These are phyloP conservation scores for Amphipyra berbera DNA, from an alignment of 2,888 invertebrate genomes.

Conservation along the genomic window DNA sequence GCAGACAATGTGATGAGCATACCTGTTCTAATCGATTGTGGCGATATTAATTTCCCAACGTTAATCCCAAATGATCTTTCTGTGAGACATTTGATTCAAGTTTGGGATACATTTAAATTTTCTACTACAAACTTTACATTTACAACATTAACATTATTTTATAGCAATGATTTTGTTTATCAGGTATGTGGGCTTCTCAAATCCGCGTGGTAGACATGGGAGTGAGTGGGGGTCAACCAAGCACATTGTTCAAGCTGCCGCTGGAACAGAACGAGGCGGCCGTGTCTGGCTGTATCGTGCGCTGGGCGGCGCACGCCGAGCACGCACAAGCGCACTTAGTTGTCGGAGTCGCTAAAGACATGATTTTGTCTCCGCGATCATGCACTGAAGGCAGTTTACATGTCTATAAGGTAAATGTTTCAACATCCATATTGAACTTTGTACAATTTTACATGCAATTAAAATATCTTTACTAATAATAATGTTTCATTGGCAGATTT, in stretches of 20 bases:
- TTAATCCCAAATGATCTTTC: constrained; percentile 87
- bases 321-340: constrained; percentile 90
- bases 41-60: constrained; percentile 82
- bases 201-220: constrained; percentile 96
- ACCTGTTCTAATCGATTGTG: constrained; percentile 88
- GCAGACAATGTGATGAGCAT: constrained; percentile 76
- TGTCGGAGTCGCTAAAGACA: constrained; percentile 97
- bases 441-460: no score
- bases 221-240: constrained; percentile 88
- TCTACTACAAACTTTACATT: background rate
- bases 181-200: constrained; percentile 98
- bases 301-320: constrained; percentile 91
- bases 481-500: constrained; percentile 81
- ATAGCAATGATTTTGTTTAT: background rate
- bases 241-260: constrained; percentile 93
- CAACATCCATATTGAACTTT: background rate
- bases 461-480: constrained; percentile 1
- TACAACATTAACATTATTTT: background rate
- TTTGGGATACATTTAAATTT: constrained; percentile 76
- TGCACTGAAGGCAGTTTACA: constrained; percentile 96
- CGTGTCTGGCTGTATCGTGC: constrained; percentile 95
- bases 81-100: constrained; percentile 87
- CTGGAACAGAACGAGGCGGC: constrained; percentile 99
- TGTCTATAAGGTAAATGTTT: constrained; percentile 92
- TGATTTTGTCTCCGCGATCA: constrained; percentile 96